Percentiles rank a stretch among this genome's conserved stretches.
phyloP scores from a whole-genome alignment of 1,140 invertebrate species.

The Ceratitis capitata region DNA sequence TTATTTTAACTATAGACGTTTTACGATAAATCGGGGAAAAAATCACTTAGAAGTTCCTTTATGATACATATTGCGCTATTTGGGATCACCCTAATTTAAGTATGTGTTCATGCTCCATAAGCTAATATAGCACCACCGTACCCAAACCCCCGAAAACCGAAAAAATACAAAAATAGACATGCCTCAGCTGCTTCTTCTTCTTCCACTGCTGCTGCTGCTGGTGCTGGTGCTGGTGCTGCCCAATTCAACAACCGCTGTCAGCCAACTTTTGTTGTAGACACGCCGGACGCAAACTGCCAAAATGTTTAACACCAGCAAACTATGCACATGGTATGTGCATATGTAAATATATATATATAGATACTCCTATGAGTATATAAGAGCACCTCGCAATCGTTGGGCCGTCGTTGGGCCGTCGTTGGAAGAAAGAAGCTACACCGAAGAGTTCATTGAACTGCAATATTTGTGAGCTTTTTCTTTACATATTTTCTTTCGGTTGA shows the following conservation, averaged over 20 bases:
- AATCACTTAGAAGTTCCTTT: too few species aligned
- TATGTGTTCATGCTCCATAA: not conserved
- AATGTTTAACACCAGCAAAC: slow-evolving; percentile 5
- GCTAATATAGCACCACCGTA: not conserved
- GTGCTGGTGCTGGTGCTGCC: too few species aligned
- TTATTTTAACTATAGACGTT: too few species aligned
- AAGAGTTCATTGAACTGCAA: slow-evolving; percentile 60
- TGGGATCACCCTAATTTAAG: too few species aligned
- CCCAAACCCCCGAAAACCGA: not conserved
- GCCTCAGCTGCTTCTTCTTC: not conserved
- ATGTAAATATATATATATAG: too few species aligned
- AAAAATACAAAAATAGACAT: not conserved
- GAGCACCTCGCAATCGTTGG: too few species aligned
- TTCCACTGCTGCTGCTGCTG: too few species aligned
- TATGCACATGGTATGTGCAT: too few species aligned
- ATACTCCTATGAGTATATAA: too few species aligned
- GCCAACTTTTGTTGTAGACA: not conserved
- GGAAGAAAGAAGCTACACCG: slow-evolving; percentile 48
- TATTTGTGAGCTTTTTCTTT: slow-evolving; percentile 60
- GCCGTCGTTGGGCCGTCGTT: not conserved
- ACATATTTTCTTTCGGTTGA: not conserved
- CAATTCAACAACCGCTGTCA: not conserved
- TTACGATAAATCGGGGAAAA: too few species aligned
- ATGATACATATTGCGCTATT: too few species aligned
- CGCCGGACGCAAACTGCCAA: slow-evolving; percentile 5